Base-by-base conservation (phyloP, 2,888 invertebrate species). In the Sinotaia quadrata region DNA sequence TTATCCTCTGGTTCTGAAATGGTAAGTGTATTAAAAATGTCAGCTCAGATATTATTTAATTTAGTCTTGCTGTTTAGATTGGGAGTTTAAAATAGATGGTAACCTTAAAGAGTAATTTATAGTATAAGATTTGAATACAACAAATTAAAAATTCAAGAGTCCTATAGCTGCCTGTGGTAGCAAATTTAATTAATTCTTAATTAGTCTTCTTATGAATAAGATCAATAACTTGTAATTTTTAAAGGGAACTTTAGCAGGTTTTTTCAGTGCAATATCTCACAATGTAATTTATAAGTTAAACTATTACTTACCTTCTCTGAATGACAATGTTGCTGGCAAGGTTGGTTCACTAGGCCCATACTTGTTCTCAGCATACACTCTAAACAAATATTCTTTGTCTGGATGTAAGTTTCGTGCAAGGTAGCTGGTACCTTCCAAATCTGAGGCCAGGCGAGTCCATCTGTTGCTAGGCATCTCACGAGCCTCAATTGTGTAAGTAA, bases 261-360 rank as follows among this genome's bases (percentile, higher is more conserved):
- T n/a, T n/a, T n/a, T n/a, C n/a, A n/a, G n/a, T n/a, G n/a, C n/a
- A n/a, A n/a, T n/a, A n/a, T n/a, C n/a, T n/a, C n/a, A n/a, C n/a
- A n/a, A n/a, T n/a, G n/a, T n/a, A n/a, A n/a, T n/a, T n/a, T n/a
- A n/a, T n/a, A n/a, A n/a, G n/a, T n/a, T n/a, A n/a, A n/a, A n/a
- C 4, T 1, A 2, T n/a, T 8, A 34, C 67, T 49, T 68, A 81
- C 79, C 78, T 71, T 74, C 71, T 68, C 78, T 71, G 41, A 75
- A 76, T 56, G 75, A 71, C 44, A 86, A 71, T 15, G 81, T 78
- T 8, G 80, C 82, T 7, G 83, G 80, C 2, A 97, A 96, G 65
- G 97, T 97, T 0, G 98, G 97, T 87, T 98, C 98, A 88, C 96
- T 96, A 74, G 96, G 93, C 59, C 98, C 98, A 87, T 94, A 95